These are phyloP conservation scores for Volucella inanis DNA, from an alignment of 2,888 invertebrate species.

Conservation along the genomic window DNA sequence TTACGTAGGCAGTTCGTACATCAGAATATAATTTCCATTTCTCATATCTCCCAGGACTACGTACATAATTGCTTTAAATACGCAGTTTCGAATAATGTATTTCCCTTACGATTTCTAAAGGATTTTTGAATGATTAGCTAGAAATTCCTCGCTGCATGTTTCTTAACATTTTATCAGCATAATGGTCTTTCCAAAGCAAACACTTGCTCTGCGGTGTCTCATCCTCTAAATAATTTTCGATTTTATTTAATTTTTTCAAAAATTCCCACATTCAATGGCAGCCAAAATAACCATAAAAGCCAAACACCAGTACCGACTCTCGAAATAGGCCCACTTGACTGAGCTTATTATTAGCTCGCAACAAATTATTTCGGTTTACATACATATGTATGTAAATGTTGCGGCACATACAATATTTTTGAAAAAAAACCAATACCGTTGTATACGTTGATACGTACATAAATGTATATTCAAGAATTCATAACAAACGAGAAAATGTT, in stretches of 20 bases:
- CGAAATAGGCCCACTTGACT: conserved; percentile 44
- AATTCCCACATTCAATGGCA: conserved; percentile 26
- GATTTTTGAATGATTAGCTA: neutral
- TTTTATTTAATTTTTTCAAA: neutral
- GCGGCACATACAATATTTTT: conserved; percentile 25
- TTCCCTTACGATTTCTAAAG: neutral
- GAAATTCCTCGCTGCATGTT: neutral
- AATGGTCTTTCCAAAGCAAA: conserved; percentile 1
- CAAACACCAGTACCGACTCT: conserved; percentile 17
- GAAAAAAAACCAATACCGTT: neutral
- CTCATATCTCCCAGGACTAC: no score
- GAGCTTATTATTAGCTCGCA: conserved; percentile 40
- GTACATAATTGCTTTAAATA: no score
- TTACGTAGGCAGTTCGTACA: no score
- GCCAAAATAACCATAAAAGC: conserved; percentile 36
- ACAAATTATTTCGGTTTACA: conserved; percentile 39
- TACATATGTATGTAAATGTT: neutral
- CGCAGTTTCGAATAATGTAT: no score
- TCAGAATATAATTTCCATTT: no score
- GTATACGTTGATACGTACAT: neutral
- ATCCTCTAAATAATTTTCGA: no score
- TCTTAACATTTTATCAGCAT: conserved; percentile 12
- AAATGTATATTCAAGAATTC: no score
- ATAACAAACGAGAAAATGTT: conserved; percentile 1
- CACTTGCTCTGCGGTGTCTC: neutral